Evolutionary conservation across 2,113 vertebrate species (phyloP), one percentile per base, ranked within the genome.

Genomic region (Pangasianodon hypophthalmus): DNA sequence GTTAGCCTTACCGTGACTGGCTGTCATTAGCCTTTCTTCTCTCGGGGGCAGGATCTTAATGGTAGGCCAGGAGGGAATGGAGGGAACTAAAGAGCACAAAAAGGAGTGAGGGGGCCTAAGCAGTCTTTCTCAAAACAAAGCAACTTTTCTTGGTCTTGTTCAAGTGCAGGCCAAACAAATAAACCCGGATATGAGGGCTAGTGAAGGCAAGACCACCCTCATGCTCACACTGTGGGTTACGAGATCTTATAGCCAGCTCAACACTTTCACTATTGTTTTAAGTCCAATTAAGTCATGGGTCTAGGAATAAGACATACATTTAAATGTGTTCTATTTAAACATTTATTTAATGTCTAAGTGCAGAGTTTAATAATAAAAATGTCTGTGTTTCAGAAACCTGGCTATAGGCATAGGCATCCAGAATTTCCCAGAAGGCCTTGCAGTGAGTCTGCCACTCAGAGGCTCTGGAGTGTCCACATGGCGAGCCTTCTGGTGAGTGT

Each of bases 371-470:
- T 37, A 32, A 44, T 44, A 16, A 32, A 71, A 86, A 41, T 88
- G 83, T 87, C 87, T 88, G 71, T 86, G 9, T 88, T 88, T 91
- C 92, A 99, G 98, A 95, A 99, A 99, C 75, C 91, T 99, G 86
- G 98, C 98, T 10, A 94, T 99, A 19, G 98, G 98, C 82, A 99
- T 99, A 7, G 98, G 98, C 83, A 99, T 99, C 92, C 98, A 99
- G 95, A 99, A 99, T 90, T 99, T 99, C 94, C 98, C 98, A 0
- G 98, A 99, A 95, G 98, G 98, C 80, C 95, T 99, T 77, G 98
- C 98, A 0, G 98, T 99, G 92, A 99, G 98, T 91, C 95, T 99
- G 41, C 98, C 98, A 0, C 95, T 99, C 71, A 95, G 96, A 0
- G 98, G 97, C 0, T 96, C 97, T 0, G 98, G 98, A 4, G 93